Evolutionary conservation across 2,797 vertebrate genomes (phyloP), one percentile per base, ranked within the genome.

Genomic region (Petrocephalus schoutedeni): DNA sequence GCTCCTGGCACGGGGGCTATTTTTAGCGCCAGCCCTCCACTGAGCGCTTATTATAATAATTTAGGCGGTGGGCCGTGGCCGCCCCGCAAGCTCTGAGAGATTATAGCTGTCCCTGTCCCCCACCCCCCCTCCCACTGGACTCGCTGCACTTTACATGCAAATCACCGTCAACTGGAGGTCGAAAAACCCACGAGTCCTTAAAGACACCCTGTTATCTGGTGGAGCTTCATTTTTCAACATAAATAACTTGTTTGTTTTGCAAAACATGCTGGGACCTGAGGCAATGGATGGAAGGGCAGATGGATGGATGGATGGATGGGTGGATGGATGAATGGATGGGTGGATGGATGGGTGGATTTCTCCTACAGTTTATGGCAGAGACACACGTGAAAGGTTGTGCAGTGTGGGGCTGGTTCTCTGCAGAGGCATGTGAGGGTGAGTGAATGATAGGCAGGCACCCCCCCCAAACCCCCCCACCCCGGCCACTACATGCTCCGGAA

Each of bases 1-100:
- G 45, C 56, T 89, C 91, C 21, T 89, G 77, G 53, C 85, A 87
- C 23, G 61, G 87, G 77, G 82, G 90, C 88, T 92, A 91, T 91
- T 91, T 91, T 90, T 93, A 94, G 92, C 87, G 89, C 88, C 89
- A 89, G 85, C 87, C 92, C 91, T 89, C 90, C 91, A 93, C 91
- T 93, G 87, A 92, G 91, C 89, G 90, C 91, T 92, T 93, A 93
- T 93, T 94, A 93, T 93, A 93, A 91, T 93, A 93, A 94, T 93
- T 93, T 92, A 92, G 92, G 91, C 89, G 3, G 23, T 14, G 89
- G 93, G 91, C 89, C 51, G 88, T 89, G 90, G 89, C 88, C 64
- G 86, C 89, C 90, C 87, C 87, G 86, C 87, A 90, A n/a, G 45
- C 89, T 92, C 88, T 64, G 90, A 89, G 90, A 93, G 94, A 93